A percentile compares a stretch with the other conserved stretches of the same genome.
Conservation (phyloP, 2,888 invertebrate species). For the Archips xylosteana region DNA sequence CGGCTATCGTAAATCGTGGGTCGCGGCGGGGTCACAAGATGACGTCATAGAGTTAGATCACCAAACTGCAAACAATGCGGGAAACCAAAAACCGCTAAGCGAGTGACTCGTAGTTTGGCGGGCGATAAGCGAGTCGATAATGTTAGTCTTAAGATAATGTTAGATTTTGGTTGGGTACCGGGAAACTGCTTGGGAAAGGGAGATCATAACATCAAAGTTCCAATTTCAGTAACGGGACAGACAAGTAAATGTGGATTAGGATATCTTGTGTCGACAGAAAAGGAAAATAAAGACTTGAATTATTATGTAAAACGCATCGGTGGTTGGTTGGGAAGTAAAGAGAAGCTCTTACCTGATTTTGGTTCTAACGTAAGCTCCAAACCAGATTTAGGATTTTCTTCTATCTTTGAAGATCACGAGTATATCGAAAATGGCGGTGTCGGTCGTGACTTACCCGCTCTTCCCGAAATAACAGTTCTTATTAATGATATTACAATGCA, state of each 20-base stretch:
- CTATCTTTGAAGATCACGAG: neutral
- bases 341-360: neutral
- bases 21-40: neutral
- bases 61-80: neutral
- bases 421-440: neutral
- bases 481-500: neutral
- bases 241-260: neutral
- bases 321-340: neutral
- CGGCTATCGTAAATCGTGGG: neutral
- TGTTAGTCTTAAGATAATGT: neutral
- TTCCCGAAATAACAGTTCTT: neutral
- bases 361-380: neutral
- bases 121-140: neutral
- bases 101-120: slow-evolving; percentile 4
- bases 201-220: neutral
- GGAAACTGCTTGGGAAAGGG: neutral
- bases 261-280: neutral
- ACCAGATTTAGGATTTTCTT: slow-evolving; percentile 1
- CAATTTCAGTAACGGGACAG: neutral
- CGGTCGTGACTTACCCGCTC: neutral
- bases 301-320: neutral
- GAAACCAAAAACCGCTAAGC: slow-evolving; percentile 6
- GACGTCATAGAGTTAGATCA: neutral
- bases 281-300: neutral
- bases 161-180: neutral